Evolutionary conservation across 2,888 invertebrate species (phyloP), one percentile per base, ranked within the genome.

Genomic region (Melinopterus prodromus): DNA sequence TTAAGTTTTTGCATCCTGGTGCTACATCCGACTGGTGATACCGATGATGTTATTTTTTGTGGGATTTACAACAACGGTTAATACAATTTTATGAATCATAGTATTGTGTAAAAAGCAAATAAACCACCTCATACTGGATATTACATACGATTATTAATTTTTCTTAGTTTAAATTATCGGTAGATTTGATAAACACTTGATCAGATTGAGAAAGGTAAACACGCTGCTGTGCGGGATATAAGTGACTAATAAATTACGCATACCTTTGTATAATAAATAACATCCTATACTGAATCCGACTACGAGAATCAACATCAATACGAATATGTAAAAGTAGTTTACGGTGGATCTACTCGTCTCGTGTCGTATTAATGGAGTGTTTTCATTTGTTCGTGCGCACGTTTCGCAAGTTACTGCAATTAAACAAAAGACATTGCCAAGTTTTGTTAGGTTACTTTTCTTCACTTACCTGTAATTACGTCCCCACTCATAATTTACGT

Each of bases 221-320:
- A 53, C 12, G 53, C 12, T 4, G 53, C 12, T 9, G 53, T 53
- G 53, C 53, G 12, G 53, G 2, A 53, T 9, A 2, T 53, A 12
- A 53, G 12, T 53, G 53, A 53, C 12, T 53, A 53, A 53, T 4
- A 53, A 53, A 53, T 53, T 53, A 53, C 53, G 53, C 53, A 53
- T 82, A 69, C 16, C 70, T 79, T 79, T 85, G 84, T 70, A 37
- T 35, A 74, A 35, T 74, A 74, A 74, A 74, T 74, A 74, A 84
- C 37, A 37, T 81, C 76, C 7, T 78, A 80, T 16, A 85, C 69
- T 12, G 82, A 70, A 69, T 80, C 71, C 36, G 69, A 70, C 72
- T 83, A 84, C 12, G 80, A 76, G 72, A 77, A 16, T 26, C 53
- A 77, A 38, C 70, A 81, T 14, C 69, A 71, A 79, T 83, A 83